phyloP scores from a whole-genome alignment of 1,140 invertebrate genomes.

The Drosophila navojoa region DNA sequence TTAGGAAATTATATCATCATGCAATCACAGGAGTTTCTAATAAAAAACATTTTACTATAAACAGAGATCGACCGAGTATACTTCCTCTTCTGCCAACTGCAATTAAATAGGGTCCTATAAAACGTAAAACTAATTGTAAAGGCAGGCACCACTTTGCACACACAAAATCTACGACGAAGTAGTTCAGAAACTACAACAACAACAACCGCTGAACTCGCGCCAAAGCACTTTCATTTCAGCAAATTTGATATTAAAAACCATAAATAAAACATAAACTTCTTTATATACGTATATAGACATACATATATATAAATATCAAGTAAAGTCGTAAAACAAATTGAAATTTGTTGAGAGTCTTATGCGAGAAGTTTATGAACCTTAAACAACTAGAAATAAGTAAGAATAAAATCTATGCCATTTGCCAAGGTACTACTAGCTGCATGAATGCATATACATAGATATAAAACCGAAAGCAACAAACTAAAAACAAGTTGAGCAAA shows the following conservation, averaged over 20 bases:
- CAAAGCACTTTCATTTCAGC: no score
- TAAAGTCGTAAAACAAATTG: not conserved
- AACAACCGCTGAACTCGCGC: no score
- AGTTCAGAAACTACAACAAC: no score
- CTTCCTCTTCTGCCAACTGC: no score
- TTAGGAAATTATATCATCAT: no score
- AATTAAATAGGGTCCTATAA: no score
- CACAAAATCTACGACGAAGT: no score
- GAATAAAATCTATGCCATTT: conserved; percentile 2
- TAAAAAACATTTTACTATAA: not conserved
- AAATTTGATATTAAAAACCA: no score
- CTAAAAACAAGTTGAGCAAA: conserved; percentile 55
- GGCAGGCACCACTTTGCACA: no score
- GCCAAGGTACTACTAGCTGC: not conserved
- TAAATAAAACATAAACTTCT: not conserved
- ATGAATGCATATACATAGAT: conserved; percentile 5
- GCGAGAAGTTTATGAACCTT: not conserved
- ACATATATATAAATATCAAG: not conserved
- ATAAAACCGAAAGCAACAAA: conserved; percentile 1
- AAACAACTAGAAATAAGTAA: not conserved
- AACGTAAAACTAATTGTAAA: no score
- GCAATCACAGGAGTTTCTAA: no score
- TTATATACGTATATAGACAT: not conserved
- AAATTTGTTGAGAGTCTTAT: not conserved
- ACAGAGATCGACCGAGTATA: not conserved